Evolutionary conservation across 92 coral and sea anemone species (phyloP).

Genomic region (Galaxea fascicularis): DNA sequence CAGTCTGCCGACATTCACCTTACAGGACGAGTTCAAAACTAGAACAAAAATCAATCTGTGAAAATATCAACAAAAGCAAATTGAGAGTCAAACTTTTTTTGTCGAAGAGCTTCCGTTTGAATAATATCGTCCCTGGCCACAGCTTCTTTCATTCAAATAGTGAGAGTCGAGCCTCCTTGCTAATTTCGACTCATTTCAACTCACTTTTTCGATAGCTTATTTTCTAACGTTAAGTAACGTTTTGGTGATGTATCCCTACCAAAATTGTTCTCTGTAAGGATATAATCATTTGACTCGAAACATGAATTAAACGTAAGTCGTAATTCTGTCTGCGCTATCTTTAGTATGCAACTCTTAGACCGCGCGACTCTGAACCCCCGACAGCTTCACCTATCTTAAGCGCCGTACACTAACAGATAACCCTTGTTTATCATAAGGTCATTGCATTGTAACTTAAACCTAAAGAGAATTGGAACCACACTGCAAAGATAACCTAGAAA

Average conservation of each 20-base stretch:
- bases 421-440: conserved; percentile 27
- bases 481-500: conserved; percentile 20
- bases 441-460: conserved; percentile 25
- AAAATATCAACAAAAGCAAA: not conserved
- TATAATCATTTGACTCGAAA: not conserved
- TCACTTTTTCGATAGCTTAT: not conserved
- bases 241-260: not conserved
- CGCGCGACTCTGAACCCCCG: not conserved
- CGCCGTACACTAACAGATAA: conserved; percentile 23
- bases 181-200: not conserved
- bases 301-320: not conserved
- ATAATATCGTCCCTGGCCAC: not conserved
- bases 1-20: not conserved
- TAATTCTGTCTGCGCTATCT: not conserved
- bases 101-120: not conserved
- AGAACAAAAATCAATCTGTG: too few species aligned
- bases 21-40: too few species aligned
- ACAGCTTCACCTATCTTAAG: conserved; percentile 29
- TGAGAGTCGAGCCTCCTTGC: not conserved
- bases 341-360: not conserved
- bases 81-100: not conserved
- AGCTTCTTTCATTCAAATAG: not conserved
- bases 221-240: not conserved
- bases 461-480: not conserved
- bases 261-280: not conserved